Percentiles rank a stretch among this genome's conserved stretches.
phyloP scores from a whole-genome alignment of 2,888 invertebrate genomes.

The Sesia apiformis region DNA sequence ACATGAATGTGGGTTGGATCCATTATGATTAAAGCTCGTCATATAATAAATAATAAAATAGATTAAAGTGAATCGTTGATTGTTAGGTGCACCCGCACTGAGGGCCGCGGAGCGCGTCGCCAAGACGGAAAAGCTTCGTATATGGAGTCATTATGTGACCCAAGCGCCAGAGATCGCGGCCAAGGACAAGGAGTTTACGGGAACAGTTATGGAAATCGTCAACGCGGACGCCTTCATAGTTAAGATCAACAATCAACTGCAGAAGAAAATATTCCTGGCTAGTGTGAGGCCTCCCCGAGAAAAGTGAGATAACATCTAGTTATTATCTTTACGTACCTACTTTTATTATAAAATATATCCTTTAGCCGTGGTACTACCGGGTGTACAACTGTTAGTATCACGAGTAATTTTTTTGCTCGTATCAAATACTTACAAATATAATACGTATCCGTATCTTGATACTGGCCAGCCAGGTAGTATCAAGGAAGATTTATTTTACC shows the following conservation, averaged over 20 bases:
- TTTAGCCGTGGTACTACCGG: no score
- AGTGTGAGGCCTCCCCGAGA: slow-evolving; percentile 96
- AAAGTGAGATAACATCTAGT: slow-evolving; percentile 39
- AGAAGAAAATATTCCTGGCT: slow-evolving; percentile 95
- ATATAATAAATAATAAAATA: no score
- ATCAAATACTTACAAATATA: no score
- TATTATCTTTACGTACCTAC: not conserved
- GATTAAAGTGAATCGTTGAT: not conserved
- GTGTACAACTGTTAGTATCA: no score
- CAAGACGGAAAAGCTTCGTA: slow-evolving; percentile 87
- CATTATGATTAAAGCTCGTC: no score
- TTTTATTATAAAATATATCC: no score
- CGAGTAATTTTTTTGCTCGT: no score
- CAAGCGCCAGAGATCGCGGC: slow-evolving; percentile 81
- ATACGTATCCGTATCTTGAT: no score
- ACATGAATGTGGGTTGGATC: no score
- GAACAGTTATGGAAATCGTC: slow-evolving; percentile 90
- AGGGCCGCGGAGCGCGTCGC: slow-evolving; percentile 90
- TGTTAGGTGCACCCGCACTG: slow-evolving; percentile 82
- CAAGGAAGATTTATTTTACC: no score
- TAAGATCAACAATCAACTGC: slow-evolving; percentile 82
- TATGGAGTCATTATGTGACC: slow-evolving; percentile 95
- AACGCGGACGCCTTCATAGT: slow-evolving; percentile 96
- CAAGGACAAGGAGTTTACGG: slow-evolving; percentile 87
- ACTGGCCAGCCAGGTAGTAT: no score